Evolutionary conservation across 2,797 vertebrate genomes (phyloP).

Genomic region (Myripristis jacobus): DNA sequence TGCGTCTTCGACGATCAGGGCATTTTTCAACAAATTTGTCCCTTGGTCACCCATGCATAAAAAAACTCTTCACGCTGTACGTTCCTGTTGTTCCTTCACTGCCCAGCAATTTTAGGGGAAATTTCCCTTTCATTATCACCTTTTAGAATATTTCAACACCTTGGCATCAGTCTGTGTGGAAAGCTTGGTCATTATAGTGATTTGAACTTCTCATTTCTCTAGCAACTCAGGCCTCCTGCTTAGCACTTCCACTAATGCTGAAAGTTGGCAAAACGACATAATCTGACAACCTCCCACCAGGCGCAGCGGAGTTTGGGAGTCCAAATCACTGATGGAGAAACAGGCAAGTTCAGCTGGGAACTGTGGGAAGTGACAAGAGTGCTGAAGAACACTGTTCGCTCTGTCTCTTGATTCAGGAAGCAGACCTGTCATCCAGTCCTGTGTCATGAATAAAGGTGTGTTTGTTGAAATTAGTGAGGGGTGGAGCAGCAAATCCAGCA

Average conservation of each 20-base stretch:
- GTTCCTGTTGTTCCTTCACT: conserved; percentile 45
- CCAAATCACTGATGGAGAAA: conserved; percentile 53
- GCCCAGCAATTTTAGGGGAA: conserved; percentile 53
- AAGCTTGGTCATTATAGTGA: conserved; percentile 49
- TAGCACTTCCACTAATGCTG: conserved; percentile 34
- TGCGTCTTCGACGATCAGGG: conserved; percentile 18
- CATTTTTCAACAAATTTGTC: conserved; percentile 24
- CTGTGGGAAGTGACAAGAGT: conserved; percentile 52
- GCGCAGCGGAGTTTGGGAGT: conserved; percentile 40
- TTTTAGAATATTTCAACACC: conserved; percentile 50
- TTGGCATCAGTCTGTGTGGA: conserved; percentile 40
- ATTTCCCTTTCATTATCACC: conserved; percentile 54
- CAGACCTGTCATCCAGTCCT: conserved; percentile 52
- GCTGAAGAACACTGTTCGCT: conserved; percentile 66
- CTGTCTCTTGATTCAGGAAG: too few relatives aligned
- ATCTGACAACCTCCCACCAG: conserved; percentile 53
- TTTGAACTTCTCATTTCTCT: conserved; percentile 52
- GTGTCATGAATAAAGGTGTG: conserved; percentile 57
- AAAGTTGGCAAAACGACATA: conserved; percentile 43
- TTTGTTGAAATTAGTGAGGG: conserved; percentile 54
- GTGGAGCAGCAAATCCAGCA: conserved; percentile 1
- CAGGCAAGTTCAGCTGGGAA: conserved; percentile 40
- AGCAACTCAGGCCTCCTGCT: conserved; percentile 34
- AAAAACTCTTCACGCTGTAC: conserved; percentile 18
- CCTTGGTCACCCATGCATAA: conserved; percentile 24